phyloP scores from a whole-genome alignment of 92 coral and sea anemone species.

The Montipora capitata region DNA sequence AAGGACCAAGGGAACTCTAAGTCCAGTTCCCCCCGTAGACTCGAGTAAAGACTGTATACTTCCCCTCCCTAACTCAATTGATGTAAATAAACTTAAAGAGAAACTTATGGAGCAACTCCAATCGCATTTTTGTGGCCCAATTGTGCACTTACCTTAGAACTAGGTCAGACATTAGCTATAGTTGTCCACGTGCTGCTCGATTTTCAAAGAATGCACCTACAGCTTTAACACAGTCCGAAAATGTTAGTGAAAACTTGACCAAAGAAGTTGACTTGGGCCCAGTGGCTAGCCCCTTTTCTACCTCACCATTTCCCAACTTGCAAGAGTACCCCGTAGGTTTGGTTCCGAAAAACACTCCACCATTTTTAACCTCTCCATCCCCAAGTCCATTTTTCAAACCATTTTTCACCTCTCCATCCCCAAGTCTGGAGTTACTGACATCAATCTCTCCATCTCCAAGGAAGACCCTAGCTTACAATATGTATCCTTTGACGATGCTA shows the following conservation, averaged over 20 bases:
- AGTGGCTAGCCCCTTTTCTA: constrained; percentile 69
- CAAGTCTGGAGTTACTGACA: constrained; percentile 47
- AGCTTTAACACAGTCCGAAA: constrained; percentile 29
- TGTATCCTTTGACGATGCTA: constrained; percentile 55
- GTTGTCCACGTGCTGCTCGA: constrained; percentile 15
- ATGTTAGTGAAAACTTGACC: constrained; percentile 21
- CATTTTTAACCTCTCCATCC: constrained; percentile 65
- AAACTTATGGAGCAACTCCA: constrained; percentile 44
- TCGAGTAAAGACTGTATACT: not conserved
- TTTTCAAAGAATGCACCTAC: constrained; percentile 36
- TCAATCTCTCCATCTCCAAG: constrained; percentile 28
- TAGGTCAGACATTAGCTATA: constrained; percentile 40
- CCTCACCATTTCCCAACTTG: constrained; percentile 67
- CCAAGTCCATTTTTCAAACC: too few relatives aligned
- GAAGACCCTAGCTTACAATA: constrained; percentile 56
- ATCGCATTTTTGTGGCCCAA: not conserved
- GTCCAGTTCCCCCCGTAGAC: not conserved
- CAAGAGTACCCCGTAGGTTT: constrained; percentile 76
- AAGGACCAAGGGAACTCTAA: not conserved
- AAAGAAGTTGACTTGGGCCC: constrained; percentile 47
- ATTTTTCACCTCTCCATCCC: not conserved
- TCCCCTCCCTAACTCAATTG: constrained; percentile 43
- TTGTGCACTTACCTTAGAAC: not conserved
- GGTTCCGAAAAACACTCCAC: constrained; percentile 77
- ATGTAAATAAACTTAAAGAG: constrained; percentile 10